Evolutionary conservation across 2,888 invertebrate species (phyloP), one percentile per base, ranked within the genome.

Genomic region (Epirrhoe tristata): DNA sequence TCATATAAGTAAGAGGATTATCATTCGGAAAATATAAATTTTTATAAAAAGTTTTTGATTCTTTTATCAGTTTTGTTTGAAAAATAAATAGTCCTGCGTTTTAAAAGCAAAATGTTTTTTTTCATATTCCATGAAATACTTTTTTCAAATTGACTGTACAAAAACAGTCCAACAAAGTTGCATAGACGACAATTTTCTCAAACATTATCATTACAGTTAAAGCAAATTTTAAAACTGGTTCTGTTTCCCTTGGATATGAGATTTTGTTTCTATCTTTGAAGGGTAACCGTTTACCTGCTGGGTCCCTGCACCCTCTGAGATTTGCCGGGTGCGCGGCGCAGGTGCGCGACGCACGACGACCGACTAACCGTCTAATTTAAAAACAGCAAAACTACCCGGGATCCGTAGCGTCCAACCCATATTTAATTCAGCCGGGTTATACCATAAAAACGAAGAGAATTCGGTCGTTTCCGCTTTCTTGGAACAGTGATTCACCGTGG

Each of bases 391-490:
- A 80, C 74, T 67, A 58, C 74, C 65, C 72, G 69, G 76, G 74
- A 74, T 76, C 78, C 78, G 79, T 81, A 75, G 81, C 72, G 79
- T 82, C 83, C 76, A 76, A 85, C 83, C 80, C 83, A 60, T 77
- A 63, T 74, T 70, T 68, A 72, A 84, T 81, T 84, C 77, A 64
- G 86, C 76, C 85, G 88, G 84, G 71, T 88, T 84, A 84, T 81
- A 86, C 73, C 75, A 84, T 83, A 88, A 89, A 88, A 90, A 89
- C 78, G 79, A 85, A 84, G 84, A 89, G 90, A 90, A 91, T 91
- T 90, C 82, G 81, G 89, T 85, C 84, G 90, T 91, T 91, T 92
- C 91, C 92, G 92, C 87, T 90, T 91, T 90, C 91, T 88, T 84
- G 87, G 90, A 90, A 90, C 85, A 74, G 87, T 91, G 92, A 92